Evolutionary conservation across 2,888 invertebrate species (phyloP).

Genomic region (Callyntrura guangdongensis): DNA sequence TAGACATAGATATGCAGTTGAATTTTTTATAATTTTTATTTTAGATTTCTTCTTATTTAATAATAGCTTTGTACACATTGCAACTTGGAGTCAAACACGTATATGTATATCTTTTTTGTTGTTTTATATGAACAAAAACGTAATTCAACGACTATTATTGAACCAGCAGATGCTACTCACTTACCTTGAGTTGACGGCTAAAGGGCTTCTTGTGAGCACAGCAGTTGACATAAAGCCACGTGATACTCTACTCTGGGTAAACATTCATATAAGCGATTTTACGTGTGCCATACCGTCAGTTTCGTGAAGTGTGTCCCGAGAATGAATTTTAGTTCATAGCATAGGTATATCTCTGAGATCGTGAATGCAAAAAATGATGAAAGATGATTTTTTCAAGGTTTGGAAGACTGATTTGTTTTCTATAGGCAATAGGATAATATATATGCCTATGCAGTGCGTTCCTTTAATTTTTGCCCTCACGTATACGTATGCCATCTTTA

Average conservation of each 20-base stretch:
- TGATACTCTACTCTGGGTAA: constrained; percentile 34
- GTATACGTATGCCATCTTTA: neutral
- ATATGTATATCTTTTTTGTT: constrained; percentile 44
- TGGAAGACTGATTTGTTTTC: constrained; percentile 35
- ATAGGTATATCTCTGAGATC: constrained; percentile 33
- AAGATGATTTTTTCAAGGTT: constrained; percentile 70
- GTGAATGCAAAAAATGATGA: constrained; percentile 68
- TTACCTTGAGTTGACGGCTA: constrained; percentile 71
- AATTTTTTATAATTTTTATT: constrained; percentile 6
- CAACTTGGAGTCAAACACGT: neutral
- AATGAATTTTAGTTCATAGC: constrained; percentile 67
- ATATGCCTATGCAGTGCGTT: neutral
- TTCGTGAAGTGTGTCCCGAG: constrained; percentile 63
- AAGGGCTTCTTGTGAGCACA: constrained; percentile 44
- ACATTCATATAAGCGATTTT: constrained; percentile 38
- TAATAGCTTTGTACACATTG: neutral
- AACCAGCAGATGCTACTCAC: constrained; percentile 69
- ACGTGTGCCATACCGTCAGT: constrained; percentile 5
- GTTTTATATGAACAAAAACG: constrained; percentile 11
- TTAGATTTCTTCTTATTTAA: constrained; percentile 6
- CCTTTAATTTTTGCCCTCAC: constrained; percentile 1
- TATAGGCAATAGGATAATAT: neutral
- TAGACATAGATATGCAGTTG: neutral
- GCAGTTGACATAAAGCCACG: constrained; percentile 47
- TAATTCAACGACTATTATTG: constrained; percentile 6